These are phyloP conservation scores for Lamellibrachia satsuma DNA, from an alignment of 2,888 invertebrate genomes.

Conservation along the genomic window DNA sequence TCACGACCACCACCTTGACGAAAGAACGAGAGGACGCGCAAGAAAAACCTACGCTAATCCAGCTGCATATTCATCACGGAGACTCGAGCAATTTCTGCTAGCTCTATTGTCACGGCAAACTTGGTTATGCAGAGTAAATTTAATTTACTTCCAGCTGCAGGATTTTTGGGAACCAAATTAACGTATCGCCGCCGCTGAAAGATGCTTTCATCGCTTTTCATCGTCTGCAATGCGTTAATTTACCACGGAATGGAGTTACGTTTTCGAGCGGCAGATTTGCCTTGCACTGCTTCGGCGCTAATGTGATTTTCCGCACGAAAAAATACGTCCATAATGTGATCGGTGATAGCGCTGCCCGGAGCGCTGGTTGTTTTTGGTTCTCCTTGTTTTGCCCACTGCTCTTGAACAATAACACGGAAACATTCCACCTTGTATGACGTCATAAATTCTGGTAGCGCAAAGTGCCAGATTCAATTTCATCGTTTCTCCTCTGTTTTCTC, in stretches of 20 bases:
- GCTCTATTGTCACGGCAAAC: not conserved
- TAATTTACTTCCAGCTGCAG: not conserved
- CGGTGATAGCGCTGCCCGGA: not conserved
- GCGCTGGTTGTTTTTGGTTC: not conserved
- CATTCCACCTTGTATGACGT: not conserved
- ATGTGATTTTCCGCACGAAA: not conserved
- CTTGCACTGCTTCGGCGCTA: not conserved
- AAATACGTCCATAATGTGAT: not conserved
- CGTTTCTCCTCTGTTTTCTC: not conserved
- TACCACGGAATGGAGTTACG: not conserved
- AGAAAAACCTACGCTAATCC: not conserved
- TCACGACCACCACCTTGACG: not conserved
- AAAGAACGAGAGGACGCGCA: not conserved
- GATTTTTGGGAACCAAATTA: not conserved
- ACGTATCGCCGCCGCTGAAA: not conserved
- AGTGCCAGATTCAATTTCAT: not conserved
- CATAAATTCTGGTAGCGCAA: too few species aligned
- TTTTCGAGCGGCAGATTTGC: not conserved
- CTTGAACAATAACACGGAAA: not conserved
- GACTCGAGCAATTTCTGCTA: not conserved
- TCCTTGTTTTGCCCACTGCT: not conserved
- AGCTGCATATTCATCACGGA: not conserved
- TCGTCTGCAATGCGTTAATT: not conserved
- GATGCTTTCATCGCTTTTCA: not conserved
- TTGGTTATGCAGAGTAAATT: slow-evolving; percentile 10